phyloP scores from a whole-genome alignment of 2,888 invertebrate genomes.

The Alentia gelatinosa region DNA sequence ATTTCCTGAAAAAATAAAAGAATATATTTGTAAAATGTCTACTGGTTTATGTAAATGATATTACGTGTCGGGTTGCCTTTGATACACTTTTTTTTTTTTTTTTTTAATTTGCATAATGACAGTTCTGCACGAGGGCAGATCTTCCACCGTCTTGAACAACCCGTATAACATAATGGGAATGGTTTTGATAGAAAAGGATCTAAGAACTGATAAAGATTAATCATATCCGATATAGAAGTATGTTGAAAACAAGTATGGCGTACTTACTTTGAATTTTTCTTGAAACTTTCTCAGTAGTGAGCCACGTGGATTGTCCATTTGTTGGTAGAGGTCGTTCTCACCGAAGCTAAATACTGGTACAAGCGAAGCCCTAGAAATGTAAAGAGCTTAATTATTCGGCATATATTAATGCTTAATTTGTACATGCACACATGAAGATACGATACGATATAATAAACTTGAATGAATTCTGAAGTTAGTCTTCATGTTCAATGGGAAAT shows the following conservation, averaged over 20 bases:
- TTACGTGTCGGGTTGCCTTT: not conserved
- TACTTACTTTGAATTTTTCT: slow-evolving; percentile 48
- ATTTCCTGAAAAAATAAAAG: not conserved
- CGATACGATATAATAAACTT: no score
- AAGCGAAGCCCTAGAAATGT: slow-evolving; percentile 84
- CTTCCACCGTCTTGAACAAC: not conserved
- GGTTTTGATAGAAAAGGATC: no score
- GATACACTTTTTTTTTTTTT: not conserved
- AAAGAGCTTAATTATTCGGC: no score
- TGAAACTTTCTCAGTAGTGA: slow-evolving; percentile 79
- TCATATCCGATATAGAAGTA: no score
- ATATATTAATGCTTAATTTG: no score
- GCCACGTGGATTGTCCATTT: slow-evolving; percentile 87
- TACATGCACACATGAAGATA: no score
- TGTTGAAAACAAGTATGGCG: not conserved
- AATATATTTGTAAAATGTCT: not conserved
- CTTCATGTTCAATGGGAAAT: no score
- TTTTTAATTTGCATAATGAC: no score
- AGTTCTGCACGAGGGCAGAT: no score
- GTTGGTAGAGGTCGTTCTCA: slow-evolving; percentile 91
- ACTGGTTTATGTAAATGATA: no score
- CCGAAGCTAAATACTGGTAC: slow-evolving; percentile 95
- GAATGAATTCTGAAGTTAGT: no score
- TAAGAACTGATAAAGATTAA: no score
- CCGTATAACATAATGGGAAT: not conserved